These are phyloP conservation scores for Sturmia bella DNA, from an alignment of 2,888 invertebrate genomes.

Conservation along the genomic window DNA sequence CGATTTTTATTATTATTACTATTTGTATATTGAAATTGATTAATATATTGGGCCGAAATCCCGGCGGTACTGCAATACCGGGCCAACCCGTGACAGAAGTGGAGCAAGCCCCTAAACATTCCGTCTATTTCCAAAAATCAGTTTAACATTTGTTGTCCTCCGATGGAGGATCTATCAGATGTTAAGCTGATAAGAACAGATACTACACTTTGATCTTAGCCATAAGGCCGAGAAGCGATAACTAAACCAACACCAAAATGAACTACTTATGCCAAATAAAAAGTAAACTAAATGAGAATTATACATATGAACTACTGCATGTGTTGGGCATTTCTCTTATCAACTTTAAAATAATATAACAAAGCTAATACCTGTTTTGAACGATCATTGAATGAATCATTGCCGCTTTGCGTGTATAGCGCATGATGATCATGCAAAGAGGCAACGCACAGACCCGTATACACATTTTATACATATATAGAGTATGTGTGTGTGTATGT, in stretches of 20 bases:
- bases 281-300: slow-evolving; percentile 45
- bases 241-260: neutral
- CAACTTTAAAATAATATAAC: no score
- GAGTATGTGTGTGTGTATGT: no score
- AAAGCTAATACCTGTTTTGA: no score
- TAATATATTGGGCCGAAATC: slow-evolving; percentile 69
- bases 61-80: slow-evolving; percentile 69
- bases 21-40: slow-evolving; percentile 46
- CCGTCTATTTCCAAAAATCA: slow-evolving; percentile 83
- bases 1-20: no score
- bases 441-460: no score
- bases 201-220: slow-evolving; percentile 68
- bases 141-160: slow-evolving; percentile 72
- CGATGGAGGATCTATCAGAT: slow-evolving; percentile 68
- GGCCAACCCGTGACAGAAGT: slow-evolving; percentile 67
- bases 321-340: no score
- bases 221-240: slow-evolving; percentile 65
- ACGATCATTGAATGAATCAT: no score
- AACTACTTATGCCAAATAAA: neutral
- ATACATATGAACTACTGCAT: neutral
- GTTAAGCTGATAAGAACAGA: slow-evolving; percentile 68
- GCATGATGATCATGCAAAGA: no score
- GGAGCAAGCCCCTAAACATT: slow-evolving; percentile 76
- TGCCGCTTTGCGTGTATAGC: no score
- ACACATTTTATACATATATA: no score